Percentiles rank a stretch among this genome's conserved stretches.
phyloP scores from a whole-genome alignment of 2,888 invertebrate genomes.

The Philaethria dido region DNA sequence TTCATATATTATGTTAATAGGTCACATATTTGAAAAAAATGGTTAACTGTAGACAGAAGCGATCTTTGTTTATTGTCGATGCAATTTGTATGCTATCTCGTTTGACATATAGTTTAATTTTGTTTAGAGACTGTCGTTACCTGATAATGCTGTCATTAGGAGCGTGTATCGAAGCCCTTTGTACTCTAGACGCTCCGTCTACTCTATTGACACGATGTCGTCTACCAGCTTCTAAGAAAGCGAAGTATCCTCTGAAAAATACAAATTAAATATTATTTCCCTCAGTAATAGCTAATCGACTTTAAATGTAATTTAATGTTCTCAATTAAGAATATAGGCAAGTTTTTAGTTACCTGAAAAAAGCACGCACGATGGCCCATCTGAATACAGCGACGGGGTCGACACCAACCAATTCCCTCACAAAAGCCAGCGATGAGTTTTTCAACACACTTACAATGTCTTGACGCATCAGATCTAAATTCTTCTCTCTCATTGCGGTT shows the following conservation, averaged over 20 bases:
- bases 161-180: conserved; percentile 85
- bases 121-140: conserved; percentile 52
- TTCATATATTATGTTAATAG: conserved; percentile 37
- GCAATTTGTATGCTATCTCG: conserved; percentile 27
- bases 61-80: conserved; percentile 41
- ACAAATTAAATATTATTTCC: neutral
- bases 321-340: neutral
- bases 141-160: conserved; percentile 90
- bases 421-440: conserved; percentile 96
- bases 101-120: conserved; percentile 46
- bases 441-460: conserved; percentile 97
- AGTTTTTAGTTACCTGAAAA: conserved; percentile 83
- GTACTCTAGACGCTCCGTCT: conserved; percentile 82
- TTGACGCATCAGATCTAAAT: conserved; percentile 96
- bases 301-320: too few relatives aligned
- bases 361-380: conserved; percentile 96
- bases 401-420: conserved; percentile 95
- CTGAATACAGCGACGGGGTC: conserved; percentile 97
- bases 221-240: conserved; percentile 92
- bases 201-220: conserved; percentile 86
- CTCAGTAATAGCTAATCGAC: too few relatives aligned
- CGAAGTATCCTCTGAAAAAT: conserved; percentile 90
- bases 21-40: conserved; percentile 38
- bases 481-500: conserved; percentile 97
- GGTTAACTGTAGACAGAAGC: conserved; percentile 44